phyloP scores from a whole-genome alignment of 2,888 invertebrate species.

The Drosophila setosimentum region DNA sequence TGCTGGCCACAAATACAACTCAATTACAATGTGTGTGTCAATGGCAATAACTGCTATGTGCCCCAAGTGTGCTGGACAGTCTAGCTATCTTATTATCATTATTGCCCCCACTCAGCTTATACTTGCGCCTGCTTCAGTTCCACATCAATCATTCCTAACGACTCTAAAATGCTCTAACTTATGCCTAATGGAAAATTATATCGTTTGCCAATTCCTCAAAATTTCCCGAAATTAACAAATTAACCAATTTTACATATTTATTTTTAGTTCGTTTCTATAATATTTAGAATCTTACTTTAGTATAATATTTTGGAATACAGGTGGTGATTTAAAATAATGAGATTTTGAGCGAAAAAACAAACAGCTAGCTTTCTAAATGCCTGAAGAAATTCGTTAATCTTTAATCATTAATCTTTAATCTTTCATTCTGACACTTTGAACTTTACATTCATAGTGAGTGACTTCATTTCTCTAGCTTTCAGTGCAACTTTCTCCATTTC shows the following conservation, averaged over 20 bases:
- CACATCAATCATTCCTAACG: not conserved
- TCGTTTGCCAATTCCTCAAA: not conserved
- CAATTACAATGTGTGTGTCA: constrained; percentile 67
- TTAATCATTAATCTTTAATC: not conserved
- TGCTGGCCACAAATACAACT: constrained; percentile 52
- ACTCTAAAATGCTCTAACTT: not conserved
- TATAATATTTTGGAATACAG: not conserved
- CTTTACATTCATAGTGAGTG: constrained; percentile 3
- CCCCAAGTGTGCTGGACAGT: constrained; percentile 12
- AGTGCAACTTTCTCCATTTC: constrained; percentile 31
- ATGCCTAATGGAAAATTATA: not conserved
- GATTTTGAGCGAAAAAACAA: not conserved
- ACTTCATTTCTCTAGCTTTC: constrained; percentile 21
- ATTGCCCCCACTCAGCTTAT: constrained; percentile 16
- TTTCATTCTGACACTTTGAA: not conserved
- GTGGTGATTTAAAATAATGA: too few relatives aligned
- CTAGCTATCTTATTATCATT: constrained; percentile 29
- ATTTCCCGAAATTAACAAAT: not conserved
- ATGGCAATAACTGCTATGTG: constrained; percentile 41
- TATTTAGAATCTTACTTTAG: not conserved
- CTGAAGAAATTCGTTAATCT: not conserved
- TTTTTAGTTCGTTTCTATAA: not conserved
- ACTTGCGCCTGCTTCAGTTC: not conserved
- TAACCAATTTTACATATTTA: too few relatives aligned
- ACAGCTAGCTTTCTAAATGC: not conserved